Evolutionary conservation across 2,888 invertebrate species (phyloP).

Genomic region (Polydrusus tereticollis): DNA sequence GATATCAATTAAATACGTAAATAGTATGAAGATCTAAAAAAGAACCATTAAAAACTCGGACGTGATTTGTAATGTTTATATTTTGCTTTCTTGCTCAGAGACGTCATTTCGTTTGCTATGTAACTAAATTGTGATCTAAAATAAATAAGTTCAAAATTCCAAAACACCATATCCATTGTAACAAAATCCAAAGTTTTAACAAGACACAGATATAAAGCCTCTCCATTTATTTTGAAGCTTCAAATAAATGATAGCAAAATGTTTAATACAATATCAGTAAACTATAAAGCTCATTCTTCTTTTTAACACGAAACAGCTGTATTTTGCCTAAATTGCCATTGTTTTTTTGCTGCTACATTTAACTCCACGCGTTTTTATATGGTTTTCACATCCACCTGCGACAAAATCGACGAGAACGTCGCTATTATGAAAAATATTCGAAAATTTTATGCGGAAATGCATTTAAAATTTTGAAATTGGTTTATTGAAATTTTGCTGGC

Average conservation of each 20-base stretch:
- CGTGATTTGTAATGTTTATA: too few relatives aligned
- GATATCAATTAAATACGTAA: too few relatives aligned
- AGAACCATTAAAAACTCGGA: too few relatives aligned
- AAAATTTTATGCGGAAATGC: constrained; percentile 2
- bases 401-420: background rate
- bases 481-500: background rate
- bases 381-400: background rate
- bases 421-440: background rate
- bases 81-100: too few relatives aligned
- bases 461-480: background rate
- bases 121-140: too few relatives aligned
- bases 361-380: background rate
- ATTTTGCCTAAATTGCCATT: constrained; percentile 8
- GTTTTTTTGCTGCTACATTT: constrained; percentile 13
- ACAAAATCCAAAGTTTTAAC: too few relatives aligned
- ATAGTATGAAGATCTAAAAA: too few relatives aligned
- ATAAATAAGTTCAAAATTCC: too few relatives aligned
- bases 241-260: background rate
- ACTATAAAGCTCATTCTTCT: background rate
- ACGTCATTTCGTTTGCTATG: too few relatives aligned
- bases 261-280: background rate
- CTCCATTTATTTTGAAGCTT: too few relatives aligned
- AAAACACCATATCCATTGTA: too few relatives aligned
- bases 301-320: background rate
- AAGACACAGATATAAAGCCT: too few relatives aligned